Percentiles rank a stretch among this genome's conserved stretches.
Conservation (phyloP, 2,797 vertebrate species). For the Hyperoplus immaculatus region DNA sequence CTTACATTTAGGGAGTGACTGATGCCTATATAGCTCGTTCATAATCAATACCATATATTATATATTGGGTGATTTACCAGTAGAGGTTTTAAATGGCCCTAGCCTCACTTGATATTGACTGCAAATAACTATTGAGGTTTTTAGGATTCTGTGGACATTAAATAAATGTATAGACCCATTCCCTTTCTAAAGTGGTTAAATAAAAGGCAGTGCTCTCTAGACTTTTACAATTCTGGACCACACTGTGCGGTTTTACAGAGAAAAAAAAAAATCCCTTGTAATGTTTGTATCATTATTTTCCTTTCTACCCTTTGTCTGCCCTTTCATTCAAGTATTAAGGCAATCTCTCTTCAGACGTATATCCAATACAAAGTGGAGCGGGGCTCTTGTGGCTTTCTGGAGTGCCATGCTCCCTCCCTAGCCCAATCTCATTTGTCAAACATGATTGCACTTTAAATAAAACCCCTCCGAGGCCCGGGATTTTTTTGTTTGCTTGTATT, state of each 20-base stretch:
- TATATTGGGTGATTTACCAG: conserved; percentile 3
- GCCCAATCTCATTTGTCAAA: conserved; percentile 81
- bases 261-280: background rate
- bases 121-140: background rate
- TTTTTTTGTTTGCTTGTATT: conserved; percentile 70
- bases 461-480: conserved; percentile 51
- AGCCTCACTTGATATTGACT: background rate
- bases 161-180: background rate
- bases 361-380: conserved; percentile 61
- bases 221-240: background rate
- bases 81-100: background rate
- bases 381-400: conserved; percentile 55
- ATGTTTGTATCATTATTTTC: conserved; percentile 60
- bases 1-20: conserved; percentile 25
- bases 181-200: background rate
- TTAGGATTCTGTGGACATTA: background rate
- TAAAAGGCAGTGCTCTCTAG: background rate
- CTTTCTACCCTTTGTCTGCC: conserved; percentile 31
- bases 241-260: background rate
- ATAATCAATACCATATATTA: background rate
- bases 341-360: conserved; percentile 71
- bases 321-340: conserved; percentile 60
- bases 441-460: conserved; percentile 78
- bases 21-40: background rate
- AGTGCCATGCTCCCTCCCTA: conserved; percentile 64